phyloP scores from a whole-genome alignment of 2,113 vertebrate species.

The Stigmatopora argus region DNA sequence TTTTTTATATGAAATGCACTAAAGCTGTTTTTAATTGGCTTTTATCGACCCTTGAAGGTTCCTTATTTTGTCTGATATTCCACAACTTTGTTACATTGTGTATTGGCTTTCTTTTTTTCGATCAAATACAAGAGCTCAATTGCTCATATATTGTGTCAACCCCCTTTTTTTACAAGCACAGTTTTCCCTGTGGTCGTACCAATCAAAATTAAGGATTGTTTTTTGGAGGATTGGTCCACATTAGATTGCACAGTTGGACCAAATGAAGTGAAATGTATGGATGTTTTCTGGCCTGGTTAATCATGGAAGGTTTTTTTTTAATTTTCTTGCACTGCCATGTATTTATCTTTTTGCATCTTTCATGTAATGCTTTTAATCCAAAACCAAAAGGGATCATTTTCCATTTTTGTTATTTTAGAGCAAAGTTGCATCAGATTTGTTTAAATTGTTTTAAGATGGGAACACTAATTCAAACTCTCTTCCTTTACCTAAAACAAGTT shows the following conservation, averaged over 20 bases:
- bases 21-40: not conserved
- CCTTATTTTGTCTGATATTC: not conserved
- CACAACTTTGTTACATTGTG: not conserved
- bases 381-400: not conserved
- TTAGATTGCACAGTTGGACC: not conserved
- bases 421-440: not conserved
- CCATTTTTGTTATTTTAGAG: not conserved
- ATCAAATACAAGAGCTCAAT: not conserved
- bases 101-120: not conserved
- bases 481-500: not conserved
- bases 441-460: not conserved
- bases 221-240: not conserved
- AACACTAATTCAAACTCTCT: constrained; percentile 18
- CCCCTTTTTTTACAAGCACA: not conserved
- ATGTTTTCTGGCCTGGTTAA: not conserved
- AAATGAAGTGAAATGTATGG: not conserved
- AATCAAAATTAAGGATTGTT: too few relatives aligned
- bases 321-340: not conserved
- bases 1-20: constrained; percentile 11
- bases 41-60: not conserved
- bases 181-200: not conserved
- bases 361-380: not conserved
- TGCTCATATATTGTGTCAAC: not conserved
- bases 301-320: not conserved
- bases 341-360: not conserved